Evolutionary conservation across 2,797 vertebrate genomes (phyloP).

Genomic region (Acanthurus lineatus): DNA sequence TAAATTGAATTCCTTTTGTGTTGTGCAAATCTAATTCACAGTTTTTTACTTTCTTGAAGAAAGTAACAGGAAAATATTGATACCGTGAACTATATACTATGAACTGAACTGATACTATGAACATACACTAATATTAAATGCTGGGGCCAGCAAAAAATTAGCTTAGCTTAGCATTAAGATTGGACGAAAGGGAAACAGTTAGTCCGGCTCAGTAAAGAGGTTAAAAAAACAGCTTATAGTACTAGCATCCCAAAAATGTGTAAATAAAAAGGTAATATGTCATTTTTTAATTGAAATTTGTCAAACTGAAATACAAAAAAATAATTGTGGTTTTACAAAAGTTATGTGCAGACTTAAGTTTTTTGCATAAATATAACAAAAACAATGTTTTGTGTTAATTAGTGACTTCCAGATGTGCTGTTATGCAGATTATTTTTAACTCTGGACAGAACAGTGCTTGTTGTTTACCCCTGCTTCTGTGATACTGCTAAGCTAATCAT

Average conservation of each 20-base stretch:
- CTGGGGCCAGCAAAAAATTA: neutral
- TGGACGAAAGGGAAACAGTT: neutral
- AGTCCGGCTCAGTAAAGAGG: neutral
- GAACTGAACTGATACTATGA: neutral
- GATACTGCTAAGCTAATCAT: neutral
- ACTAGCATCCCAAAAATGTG: neutral
- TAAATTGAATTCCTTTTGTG: neutral
- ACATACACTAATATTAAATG: neutral
- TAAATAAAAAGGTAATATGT: neutral
- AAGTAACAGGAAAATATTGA: too few relatives aligned
- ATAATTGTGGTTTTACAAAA: neutral
- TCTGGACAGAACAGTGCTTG: neutral
- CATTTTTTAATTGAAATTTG: neutral
- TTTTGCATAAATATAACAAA: constrained; percentile 7
- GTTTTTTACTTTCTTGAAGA: too few relatives aligned
- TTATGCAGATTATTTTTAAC: neutral
- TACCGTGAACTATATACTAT: too few relatives aligned
- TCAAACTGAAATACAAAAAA: neutral
- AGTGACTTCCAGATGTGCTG: constrained; percentile 4
- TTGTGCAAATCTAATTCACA: neutral
- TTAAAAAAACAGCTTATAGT: neutral
- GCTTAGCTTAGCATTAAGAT: neutral
- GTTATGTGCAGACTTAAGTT: neutral
- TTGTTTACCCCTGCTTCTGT: neutral
- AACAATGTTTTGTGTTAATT: neutral